These are phyloP conservation scores for Orthonychiurus folsomi DNA, from an alignment of 2,888 invertebrate species.

Conservation along the genomic window DNA sequence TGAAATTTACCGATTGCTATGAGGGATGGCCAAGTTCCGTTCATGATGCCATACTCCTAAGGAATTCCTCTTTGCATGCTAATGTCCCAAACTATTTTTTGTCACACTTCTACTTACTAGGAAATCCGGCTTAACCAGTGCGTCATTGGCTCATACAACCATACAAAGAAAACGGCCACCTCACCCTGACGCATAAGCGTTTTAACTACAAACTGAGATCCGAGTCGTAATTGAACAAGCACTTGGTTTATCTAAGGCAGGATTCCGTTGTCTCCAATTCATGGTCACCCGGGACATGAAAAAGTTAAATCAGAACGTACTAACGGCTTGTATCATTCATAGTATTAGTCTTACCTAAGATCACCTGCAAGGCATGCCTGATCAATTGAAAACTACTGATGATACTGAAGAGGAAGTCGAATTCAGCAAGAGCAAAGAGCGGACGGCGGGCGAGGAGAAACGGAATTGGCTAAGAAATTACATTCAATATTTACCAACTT, in stretches of 20 bases:
- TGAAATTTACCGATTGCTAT: not conserved
- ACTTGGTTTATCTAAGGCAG: not conserved
- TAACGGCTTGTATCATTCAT: conserved; percentile 32
- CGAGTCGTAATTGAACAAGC: not conserved
- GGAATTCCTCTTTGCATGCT: not conserved
- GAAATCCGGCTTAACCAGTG: not conserved
- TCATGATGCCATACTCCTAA: not conserved
- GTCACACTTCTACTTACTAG: not conserved
- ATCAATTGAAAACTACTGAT: not conserved
- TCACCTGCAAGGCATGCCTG: conserved; percentile 12
- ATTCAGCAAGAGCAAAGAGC: not conserved
- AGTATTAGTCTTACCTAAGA: conserved; percentile 27
- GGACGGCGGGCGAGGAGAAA: not conserved
- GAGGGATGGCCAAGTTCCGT: not conserved
- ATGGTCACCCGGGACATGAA: conserved; percentile 24
- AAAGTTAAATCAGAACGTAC: conserved; percentile 19
- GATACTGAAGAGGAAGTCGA: not conserved
- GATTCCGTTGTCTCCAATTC: conserved; percentile 20
- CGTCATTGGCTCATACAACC: not conserved
- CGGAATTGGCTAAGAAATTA: not conserved
- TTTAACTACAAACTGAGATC: not conserved
- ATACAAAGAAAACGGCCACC: not conserved
- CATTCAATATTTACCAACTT: too few relatives aligned
- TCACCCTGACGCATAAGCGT: not conserved
- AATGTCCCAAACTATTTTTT: not conserved